A percentile compares a stretch with the other conserved stretches of the same genome.
phyloP scores from a whole-genome alignment of 2,113 vertebrate species.

The Setophaga kirtlandii region DNA sequence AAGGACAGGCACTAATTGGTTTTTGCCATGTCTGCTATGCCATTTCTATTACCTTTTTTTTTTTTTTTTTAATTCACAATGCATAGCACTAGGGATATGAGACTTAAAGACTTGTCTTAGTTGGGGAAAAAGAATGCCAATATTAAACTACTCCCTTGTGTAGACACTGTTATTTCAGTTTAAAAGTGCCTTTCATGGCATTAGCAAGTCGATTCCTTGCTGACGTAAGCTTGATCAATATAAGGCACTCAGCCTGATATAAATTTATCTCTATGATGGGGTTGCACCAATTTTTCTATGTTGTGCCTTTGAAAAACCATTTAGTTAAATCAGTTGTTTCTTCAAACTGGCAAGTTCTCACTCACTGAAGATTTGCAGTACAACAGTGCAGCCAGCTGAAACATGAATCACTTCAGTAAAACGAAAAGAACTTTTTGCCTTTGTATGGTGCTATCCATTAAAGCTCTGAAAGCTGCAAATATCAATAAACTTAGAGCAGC shows the following conservation, averaged over 20 bases:
- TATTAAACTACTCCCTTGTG: conserved; percentile 19
- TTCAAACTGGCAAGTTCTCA: background rate
- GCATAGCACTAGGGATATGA: background rate
- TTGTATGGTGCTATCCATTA: background rate
- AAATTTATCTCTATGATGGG: conserved; percentile 5
- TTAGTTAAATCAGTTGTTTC: conserved; percentile 15
- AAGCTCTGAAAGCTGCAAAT: background rate
- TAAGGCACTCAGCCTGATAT: background rate
- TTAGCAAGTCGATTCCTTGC: conserved; percentile 45
- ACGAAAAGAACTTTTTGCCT: background rate
- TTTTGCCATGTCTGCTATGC: background rate
- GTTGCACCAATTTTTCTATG: background rate
- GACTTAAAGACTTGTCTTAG: background rate
- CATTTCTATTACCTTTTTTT: background rate
- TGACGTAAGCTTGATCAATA: conserved; percentile 58
- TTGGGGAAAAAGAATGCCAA: background rate
- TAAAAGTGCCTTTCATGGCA: conserved; percentile 44
- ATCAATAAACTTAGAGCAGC: conserved; percentile 19
- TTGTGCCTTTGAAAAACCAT: background rate
- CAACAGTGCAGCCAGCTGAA: background rate
- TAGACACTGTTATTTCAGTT: conserved; percentile 16
- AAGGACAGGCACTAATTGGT: background rate
- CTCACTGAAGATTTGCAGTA: background rate
- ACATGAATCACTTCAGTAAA: background rate
- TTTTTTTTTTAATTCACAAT: background rate